These are phyloP conservation scores for Gymnorhina tibicen DNA, from an alignment of 2,113 vertebrate genomes.

Conservation along the genomic window DNA sequence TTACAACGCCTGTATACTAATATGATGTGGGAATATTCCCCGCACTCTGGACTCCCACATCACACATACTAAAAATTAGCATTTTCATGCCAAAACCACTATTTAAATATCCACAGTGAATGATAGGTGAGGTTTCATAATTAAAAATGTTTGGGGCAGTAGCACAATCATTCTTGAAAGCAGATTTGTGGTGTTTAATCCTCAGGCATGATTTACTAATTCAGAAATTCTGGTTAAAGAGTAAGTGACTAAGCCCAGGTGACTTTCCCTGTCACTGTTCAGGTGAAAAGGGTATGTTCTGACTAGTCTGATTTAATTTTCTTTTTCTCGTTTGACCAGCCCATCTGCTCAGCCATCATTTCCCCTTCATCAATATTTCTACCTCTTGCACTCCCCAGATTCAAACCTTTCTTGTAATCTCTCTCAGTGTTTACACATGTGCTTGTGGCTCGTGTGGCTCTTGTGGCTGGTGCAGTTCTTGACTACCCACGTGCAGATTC, in stretches of 20 bases:
- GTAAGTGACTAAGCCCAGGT: not conserved
- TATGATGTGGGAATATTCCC: too few species aligned
- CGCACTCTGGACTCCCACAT: too few species aligned
- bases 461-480: not conserved
- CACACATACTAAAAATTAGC: not conserved
- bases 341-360: not conserved
- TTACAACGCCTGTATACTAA: not conserved
- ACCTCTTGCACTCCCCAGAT: not conserved
- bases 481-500: not conserved
- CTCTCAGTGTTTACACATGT: accelerated
- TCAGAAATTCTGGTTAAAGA: not conserved
- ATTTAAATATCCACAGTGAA: not conserved
- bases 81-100: not conserved
- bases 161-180: not conserved
- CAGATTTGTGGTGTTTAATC: not conserved
- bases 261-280: not conserved
- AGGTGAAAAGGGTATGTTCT: not conserved
- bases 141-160: not conserved
- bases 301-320: not conserved
- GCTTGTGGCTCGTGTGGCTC: not conserved
- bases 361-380: not conserved
- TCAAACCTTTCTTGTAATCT: not conserved
- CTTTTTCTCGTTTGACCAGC: not conserved
- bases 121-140: not conserved
- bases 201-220: not conserved